phyloP scores from a whole-genome alignment of 2,797 vertebrate species.

The Sebastes flavidus region DNA sequence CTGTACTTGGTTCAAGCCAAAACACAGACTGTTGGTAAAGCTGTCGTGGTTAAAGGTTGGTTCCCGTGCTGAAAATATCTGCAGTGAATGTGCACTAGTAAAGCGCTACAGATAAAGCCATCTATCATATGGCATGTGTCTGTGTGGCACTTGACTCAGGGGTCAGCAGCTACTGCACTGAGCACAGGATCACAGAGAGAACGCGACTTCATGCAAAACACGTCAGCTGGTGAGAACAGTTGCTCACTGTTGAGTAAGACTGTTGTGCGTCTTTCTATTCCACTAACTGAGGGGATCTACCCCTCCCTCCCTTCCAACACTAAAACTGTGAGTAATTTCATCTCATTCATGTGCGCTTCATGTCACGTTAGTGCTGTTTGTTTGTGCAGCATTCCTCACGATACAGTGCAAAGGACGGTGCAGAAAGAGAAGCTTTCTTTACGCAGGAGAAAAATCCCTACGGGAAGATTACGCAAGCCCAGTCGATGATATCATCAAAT shows the following conservation, averaged over 20 bases:
- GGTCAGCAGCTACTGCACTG: not conserved
- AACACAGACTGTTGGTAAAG: not conserved
- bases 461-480: slow-evolving; percentile 67
- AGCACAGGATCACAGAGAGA: slow-evolving; percentile 32
- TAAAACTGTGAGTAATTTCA: slow-evolving; percentile 57
- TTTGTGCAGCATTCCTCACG: slow-evolving; percentile 45
- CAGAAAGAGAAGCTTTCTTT: slow-evolving; percentile 45
- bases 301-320: not conserved
- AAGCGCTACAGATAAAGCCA: not conserved
- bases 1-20: not conserved
- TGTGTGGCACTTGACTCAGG: slow-evolving; percentile 1
- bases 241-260: slow-evolving; percentile 51
- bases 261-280: slow-evolving; percentile 23
- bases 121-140: not conserved
- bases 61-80: not conserved
- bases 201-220: slow-evolving; percentile 19
- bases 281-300: slow-evolving; percentile 26
- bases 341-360: slow-evolving; percentile 35
- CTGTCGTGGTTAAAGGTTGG: not conserved
- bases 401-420: slow-evolving; percentile 22
- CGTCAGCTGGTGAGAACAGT: slow-evolving; percentile 42
- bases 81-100: not conserved
- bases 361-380: slow-evolving; percentile 45
- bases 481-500: slow-evolving; percentile 71
- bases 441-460: slow-evolving; percentile 54